Evolutionary conservation across 2,797 vertebrate species (phyloP).

Genomic region (Falco biarmicus): DNA sequence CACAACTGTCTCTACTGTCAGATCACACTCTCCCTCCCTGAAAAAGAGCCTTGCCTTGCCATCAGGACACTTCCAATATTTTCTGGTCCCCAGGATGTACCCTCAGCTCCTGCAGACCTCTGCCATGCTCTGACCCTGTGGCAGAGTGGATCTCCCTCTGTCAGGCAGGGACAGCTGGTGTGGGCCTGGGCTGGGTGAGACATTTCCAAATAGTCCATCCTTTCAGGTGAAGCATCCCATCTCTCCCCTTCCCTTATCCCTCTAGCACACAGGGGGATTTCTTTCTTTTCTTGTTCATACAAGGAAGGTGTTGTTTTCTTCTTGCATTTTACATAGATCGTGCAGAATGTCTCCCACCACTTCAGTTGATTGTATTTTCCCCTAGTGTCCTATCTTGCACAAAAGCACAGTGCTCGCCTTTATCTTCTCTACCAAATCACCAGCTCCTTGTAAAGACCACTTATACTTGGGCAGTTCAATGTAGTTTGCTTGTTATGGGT

Average conservation of each 20-base stretch:
- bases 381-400: neutral
- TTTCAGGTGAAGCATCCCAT: neutral
- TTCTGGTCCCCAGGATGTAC: neutral
- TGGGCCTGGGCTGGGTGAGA: neutral
- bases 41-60: neutral
- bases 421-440: neutral
- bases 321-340: neutral
- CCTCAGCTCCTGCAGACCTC: neutral
- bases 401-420: neutral
- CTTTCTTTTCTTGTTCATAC: neutral
- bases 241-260: neutral
- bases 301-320: neutral
- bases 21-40: neutral
- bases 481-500: neutral
- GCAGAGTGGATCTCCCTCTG: neutral
- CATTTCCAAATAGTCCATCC: neutral
- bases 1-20: neutral
- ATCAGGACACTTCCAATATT: neutral
- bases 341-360: neutral
- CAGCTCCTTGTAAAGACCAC: neutral
- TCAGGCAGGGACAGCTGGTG: neutral
- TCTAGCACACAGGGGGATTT: neutral
- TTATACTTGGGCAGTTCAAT: neutral
- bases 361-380: neutral
- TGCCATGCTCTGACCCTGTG: neutral